A percentile compares a stretch with the other conserved stretches of the same genome.
phyloP scores from a whole-genome alignment of 2,113 vertebrate species.

The Gymnarchus niloticus region DNA sequence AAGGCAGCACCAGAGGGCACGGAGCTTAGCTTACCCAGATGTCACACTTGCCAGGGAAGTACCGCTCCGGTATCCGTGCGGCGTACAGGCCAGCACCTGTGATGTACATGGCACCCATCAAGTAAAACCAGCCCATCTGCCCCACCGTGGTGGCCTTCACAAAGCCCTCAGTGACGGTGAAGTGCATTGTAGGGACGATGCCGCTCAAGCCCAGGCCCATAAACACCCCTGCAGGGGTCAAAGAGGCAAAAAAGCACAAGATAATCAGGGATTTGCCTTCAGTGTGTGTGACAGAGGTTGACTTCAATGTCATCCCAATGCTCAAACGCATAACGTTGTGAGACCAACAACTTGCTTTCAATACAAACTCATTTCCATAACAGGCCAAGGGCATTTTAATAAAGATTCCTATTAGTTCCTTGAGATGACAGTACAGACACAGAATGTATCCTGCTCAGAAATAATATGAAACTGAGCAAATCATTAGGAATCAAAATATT shows the following conservation, averaged over 20 bases:
- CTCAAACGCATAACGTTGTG: background rate
- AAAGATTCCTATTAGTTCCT: too few relatives aligned
- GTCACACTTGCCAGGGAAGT: slow-evolving; percentile 95
- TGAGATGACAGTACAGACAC: background rate
- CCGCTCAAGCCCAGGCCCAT: slow-evolving; percentile 92
- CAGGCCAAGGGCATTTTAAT: too few relatives aligned
- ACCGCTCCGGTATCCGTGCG: slow-evolving; percentile 91
- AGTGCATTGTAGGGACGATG: slow-evolving; percentile 96
- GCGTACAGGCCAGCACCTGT: slow-evolving; percentile 91
- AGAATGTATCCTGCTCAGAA: background rate
- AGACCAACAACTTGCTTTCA: background rate
- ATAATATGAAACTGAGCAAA: too few relatives aligned
- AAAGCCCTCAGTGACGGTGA: slow-evolving; percentile 93
- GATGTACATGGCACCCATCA: slow-evolving; percentile 98
- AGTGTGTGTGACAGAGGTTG: background rate
- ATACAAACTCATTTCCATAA: background rate
- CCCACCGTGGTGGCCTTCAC: slow-evolving; percentile 94
- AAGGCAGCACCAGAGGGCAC: background rate
- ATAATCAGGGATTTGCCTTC: background rate
- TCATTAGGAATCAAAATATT: background rate
- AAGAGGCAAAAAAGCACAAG: background rate
- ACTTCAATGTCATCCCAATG: background rate
- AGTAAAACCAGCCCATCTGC: slow-evolving; percentile 98
- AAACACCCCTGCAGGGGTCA: slow-evolving; percentile 74
- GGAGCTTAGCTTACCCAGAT: slow-evolving; percentile 79